phyloP scores from a whole-genome alignment of 2,888 invertebrate species.

The Cepaea hortensis region DNA sequence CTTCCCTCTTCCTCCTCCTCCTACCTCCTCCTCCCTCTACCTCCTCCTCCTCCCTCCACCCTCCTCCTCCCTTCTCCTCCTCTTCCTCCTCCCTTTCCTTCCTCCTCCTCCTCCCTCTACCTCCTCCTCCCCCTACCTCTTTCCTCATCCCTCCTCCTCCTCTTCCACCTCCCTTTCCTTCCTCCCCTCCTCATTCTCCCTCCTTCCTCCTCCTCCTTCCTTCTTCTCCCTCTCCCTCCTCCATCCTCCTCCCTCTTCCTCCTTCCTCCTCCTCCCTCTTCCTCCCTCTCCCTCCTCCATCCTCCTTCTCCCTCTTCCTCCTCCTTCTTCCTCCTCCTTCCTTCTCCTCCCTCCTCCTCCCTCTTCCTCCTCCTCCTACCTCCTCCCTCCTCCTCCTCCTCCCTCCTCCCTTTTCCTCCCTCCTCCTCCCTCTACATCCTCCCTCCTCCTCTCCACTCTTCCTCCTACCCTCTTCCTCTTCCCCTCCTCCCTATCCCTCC shows the following conservation, averaged over 20 bases:
- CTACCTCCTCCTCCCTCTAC: not conserved
- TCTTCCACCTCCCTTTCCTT: no score
- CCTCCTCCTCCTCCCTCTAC: not conserved
- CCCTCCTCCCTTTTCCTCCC: not conserved
- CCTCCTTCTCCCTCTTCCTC: not conserved
- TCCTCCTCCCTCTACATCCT: not conserved
- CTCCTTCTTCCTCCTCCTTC: not conserved
- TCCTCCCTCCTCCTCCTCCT: not conserved
- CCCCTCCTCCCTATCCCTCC: conserved; percentile 18
- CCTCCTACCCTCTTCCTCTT: not conserved
- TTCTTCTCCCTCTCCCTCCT: no score
- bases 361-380: not conserved
- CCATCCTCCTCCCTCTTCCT: no score
- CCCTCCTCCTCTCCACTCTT: not conserved
- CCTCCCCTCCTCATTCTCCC: no score
- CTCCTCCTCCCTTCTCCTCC: no score
- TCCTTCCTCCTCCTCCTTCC: no score
- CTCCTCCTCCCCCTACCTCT: no score
- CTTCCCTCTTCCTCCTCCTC: not conserved
- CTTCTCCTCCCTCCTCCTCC: not conserved
- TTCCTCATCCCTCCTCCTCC: no score
- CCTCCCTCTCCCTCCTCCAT: not conserved
- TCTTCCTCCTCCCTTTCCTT: not conserved
- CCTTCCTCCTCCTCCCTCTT: not conserved
- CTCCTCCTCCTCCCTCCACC: not conserved